Percentiles rank a stretch among this genome's conserved stretches.
These are phyloP conservation scores for Vulpes ferrilata DNA, from an alignment of 2,113 vertebrate genomes.

Conservation along the genomic window DNA sequence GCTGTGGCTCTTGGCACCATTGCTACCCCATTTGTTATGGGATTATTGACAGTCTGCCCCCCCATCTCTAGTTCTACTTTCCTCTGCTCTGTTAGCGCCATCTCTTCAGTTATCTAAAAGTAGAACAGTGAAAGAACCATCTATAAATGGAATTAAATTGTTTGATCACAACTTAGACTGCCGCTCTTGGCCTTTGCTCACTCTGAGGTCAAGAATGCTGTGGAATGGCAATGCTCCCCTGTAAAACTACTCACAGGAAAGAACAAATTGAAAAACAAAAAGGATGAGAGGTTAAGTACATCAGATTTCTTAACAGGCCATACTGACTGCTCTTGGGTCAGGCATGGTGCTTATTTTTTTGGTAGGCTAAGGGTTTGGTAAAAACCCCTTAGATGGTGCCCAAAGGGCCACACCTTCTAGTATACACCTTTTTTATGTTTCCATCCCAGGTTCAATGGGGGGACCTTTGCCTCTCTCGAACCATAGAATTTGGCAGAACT, in stretches of 20 bases:
- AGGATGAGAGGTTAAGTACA: neutral
- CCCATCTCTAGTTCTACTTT: neutral
- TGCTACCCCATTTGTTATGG: neutral
- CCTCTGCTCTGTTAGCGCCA: neutral
- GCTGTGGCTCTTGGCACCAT: neutral
- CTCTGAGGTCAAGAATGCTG: neutral
- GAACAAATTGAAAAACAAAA: neutral
- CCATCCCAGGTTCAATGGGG: neutral
- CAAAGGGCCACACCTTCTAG: neutral
- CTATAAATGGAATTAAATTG: neutral
- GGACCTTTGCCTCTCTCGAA: neutral
- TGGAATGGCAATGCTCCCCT: neutral
- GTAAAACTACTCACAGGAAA: neutral
- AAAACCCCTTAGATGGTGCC: neutral
- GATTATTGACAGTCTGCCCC: neutral
- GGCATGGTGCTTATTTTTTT: neutral
- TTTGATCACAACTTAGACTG: neutral
- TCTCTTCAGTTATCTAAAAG: neutral
- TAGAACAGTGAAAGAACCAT: neutral
- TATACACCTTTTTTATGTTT: neutral
- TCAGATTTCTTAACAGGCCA: neutral
- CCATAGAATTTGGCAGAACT: slow-evolving; percentile 10
- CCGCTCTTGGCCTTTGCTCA: neutral
- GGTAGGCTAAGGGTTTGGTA: neutral
- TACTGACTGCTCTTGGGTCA: neutral